Percentiles rank a stretch among this genome's conserved stretches.
These are phyloP conservation scores for Drosophila pandora DNA, from an alignment of 1,140 invertebrate genomes.

Conservation along the genomic window DNA sequence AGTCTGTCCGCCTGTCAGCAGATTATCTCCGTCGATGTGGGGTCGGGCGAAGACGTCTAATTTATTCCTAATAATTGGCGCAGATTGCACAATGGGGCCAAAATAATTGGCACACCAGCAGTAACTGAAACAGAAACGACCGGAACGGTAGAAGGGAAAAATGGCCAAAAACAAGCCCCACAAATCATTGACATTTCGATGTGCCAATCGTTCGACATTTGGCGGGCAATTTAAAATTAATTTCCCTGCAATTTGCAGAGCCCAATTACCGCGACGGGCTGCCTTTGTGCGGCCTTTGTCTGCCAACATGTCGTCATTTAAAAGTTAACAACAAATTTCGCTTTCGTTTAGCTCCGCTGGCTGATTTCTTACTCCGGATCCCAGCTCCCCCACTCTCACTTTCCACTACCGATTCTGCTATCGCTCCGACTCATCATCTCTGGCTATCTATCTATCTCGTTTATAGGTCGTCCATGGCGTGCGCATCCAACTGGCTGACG, in stretches of 20 bases:
- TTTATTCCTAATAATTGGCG: slow-evolving; percentile 77
- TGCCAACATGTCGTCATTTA: slow-evolving; percentile 69
- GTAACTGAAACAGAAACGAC: slow-evolving; percentile 28
- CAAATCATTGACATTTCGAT: slow-evolving; percentile 78
- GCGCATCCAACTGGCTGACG: slow-evolving; percentile 85
- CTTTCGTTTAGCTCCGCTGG: slow-evolving; percentile 60
- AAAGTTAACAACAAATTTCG: slow-evolving; percentile 68
- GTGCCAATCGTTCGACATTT: slow-evolving; percentile 78
- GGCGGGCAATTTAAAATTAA: slow-evolving; percentile 78
- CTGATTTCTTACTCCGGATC: slow-evolving; percentile 36
- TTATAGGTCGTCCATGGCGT: slow-evolving; percentile 92
- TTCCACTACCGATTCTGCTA: slow-evolving; percentile 1
- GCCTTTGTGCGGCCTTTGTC: slow-evolving; percentile 65
- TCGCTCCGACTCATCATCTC: slow-evolving; percentile 20
- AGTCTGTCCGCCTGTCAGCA: slow-evolving; percentile 36
- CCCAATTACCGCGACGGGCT: slow-evolving; percentile 55
- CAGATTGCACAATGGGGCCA: slow-evolving; percentile 66
- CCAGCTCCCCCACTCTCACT: slow-evolving; percentile 8
- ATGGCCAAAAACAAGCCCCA: slow-evolving; percentile 24
- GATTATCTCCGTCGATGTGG: slow-evolving; percentile 40
- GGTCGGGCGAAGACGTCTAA: slow-evolving; percentile 40
- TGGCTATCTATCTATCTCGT: slow-evolving; percentile 11
- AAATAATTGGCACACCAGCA: slow-evolving; percentile 21
- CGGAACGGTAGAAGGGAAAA: slow-evolving; percentile 25
- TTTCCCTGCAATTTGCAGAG: slow-evolving; percentile 74